Percentiles rank a stretch among this genome's conserved stretches.
phyloP scores from a whole-genome alignment of 2,888 invertebrate genomes.

The Sinhomidia bicolor region DNA sequence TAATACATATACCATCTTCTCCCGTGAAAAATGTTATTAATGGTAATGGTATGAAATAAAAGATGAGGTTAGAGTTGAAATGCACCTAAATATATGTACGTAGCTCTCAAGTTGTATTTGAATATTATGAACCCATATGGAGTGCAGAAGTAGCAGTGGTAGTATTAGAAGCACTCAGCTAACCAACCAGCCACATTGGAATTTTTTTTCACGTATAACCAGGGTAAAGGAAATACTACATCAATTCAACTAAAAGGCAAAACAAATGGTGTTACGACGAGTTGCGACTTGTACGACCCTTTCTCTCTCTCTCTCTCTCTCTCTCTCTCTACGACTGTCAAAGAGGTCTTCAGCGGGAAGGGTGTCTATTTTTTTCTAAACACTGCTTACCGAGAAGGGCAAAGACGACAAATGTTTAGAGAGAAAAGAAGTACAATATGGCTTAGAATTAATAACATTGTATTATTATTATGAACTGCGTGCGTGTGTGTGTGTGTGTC shows the following conservation, averaged over 20 bases:
- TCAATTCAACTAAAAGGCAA: conserved; percentile 59
- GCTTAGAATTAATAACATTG: neutral
- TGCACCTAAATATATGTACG: no score
- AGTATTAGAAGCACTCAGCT: neutral
- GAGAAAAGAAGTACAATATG: conserved; percentile 6
- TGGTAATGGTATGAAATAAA: conserved; percentile 50
- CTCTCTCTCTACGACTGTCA: neutral
- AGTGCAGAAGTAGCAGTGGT: no score
- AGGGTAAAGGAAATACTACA: conserved; percentile 50
- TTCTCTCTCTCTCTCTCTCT: neutral
- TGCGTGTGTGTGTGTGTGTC: neutral
- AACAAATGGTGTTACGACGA: conserved; percentile 68
- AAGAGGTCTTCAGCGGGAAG: conserved; percentile 42
- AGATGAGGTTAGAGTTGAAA: conserved; percentile 35
- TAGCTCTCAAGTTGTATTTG: neutral
- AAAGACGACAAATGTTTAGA: conserved; percentile 27
- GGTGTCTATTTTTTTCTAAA: conserved; percentile 37
- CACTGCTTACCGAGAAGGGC: neutral
- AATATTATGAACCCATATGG: neutral
- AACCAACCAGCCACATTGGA: neutral
- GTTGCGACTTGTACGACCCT: no score
- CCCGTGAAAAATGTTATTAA: conserved; percentile 49
- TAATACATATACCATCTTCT: no score
- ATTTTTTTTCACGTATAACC: conserved; percentile 44
- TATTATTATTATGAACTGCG: conserved; percentile 10